phyloP scores from a whole-genome alignment of 2,888 invertebrate species.

The Xanthia icteritia region DNA sequence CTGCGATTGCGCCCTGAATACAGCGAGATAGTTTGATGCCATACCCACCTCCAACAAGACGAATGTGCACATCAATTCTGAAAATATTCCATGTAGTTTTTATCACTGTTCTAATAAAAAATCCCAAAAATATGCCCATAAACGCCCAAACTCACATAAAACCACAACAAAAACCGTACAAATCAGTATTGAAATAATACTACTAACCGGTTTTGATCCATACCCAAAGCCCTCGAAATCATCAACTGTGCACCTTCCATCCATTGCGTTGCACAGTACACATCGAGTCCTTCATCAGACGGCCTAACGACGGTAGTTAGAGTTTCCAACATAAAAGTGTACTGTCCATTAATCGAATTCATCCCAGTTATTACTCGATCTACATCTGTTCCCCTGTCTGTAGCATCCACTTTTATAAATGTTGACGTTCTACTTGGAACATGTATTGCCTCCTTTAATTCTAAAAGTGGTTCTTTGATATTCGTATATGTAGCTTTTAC shows the following conservation, averaged over 20 bases:
- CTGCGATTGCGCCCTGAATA: slow-evolving; percentile 89
- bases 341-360: slow-evolving; percentile 90
- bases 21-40: slow-evolving; percentile 93
- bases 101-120: background rate
- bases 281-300: slow-evolving; percentile 92
- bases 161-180: background rate
- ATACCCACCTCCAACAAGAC: slow-evolving; percentile 86
- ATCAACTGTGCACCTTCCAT: slow-evolving; percentile 90
- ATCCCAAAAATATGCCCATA: background rate
- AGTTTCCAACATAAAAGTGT: slow-evolving; percentile 94
- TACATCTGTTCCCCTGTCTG: slow-evolving; percentile 78
- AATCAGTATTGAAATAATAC: background rate
- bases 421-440: slow-evolving; percentile 66
- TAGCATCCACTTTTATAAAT: slow-evolving; percentile 64
- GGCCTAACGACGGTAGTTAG: slow-evolving; percentile 92
- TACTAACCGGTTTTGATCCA: slow-evolving; percentile 89
- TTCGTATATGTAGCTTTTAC: slow-evolving; percentile 89
- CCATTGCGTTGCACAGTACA: slow-evolving; percentile 91
- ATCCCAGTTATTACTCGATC: slow-evolving; percentile 86
- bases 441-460: slow-evolving; percentile 72
- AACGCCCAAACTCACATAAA: background rate
- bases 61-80: slow-evolving; percentile 92
- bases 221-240: slow-evolving; percentile 88
- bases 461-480: slow-evolving; percentile 75
- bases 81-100: background rate